Conservation (phyloP, 2,113 vertebrate species). For the Pollachius pollachius region DNA sequence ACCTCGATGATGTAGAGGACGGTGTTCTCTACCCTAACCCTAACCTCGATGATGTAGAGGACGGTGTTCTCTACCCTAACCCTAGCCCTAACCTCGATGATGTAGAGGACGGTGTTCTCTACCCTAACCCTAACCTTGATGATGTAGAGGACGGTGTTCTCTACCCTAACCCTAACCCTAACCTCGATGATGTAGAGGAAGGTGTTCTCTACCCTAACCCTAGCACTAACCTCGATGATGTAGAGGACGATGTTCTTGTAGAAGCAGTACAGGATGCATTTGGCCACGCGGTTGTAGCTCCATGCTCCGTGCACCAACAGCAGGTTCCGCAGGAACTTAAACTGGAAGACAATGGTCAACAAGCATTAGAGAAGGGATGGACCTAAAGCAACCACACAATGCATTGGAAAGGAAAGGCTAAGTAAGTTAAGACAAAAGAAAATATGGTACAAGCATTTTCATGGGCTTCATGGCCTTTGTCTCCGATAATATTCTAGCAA, state of each 20-base stretch:
- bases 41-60: conserved; percentile 78
- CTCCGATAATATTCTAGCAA: too few species aligned
- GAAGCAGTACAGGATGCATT: conserved; percentile 91
- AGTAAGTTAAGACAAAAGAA: too few species aligned
- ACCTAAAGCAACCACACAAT: too few species aligned
- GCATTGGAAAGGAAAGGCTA: too few species aligned
- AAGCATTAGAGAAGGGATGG: not conserved
- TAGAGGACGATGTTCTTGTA: conserved; percentile 93
- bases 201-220: too few species aligned
- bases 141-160: conserved; percentile 28
- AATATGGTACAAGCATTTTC: too few species aligned
- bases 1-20: not conserved
- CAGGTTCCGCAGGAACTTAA: conserved; percentile 88
- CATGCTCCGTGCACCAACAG: conserved; percentile 88
- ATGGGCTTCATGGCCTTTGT: too few species aligned
- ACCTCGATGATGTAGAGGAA: conserved; percentile 78
- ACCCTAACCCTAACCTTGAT: conserved; percentile 75
- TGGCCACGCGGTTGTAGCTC: conserved; percentile 89
- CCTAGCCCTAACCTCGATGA: not conserved
- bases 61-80: too few species aligned
- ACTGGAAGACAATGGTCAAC: conserved; percentile 62
- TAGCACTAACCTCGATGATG: conserved; percentile 33
- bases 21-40: too few species aligned
- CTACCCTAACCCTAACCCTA: too few species aligned
- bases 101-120: too few species aligned